A percentile compares a stretch with the other conserved stretches of the same genome.
These are phyloP conservation scores for Gallinago solitaria DNA, from an alignment of 2,797 vertebrate species.

Conservation along the genomic window DNA sequence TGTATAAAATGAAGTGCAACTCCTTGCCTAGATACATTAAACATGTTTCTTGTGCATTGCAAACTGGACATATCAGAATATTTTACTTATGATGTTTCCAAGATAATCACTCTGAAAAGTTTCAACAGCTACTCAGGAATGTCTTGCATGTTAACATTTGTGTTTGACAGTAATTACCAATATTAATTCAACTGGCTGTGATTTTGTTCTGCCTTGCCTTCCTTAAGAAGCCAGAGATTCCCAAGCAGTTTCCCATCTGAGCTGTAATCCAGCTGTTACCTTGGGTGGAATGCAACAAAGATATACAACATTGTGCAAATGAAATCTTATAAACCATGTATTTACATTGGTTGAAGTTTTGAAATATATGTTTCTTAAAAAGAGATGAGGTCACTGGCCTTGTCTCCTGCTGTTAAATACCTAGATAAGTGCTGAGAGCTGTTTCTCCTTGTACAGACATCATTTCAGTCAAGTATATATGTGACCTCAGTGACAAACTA, in stretches of 20 bases:
- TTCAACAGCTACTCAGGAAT: conserved; percentile 13
- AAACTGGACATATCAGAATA: not conserved
- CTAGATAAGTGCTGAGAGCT: not conserved
- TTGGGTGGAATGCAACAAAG: conserved; percentile 39
- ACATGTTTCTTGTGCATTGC: not conserved
- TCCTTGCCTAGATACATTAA: not conserved
- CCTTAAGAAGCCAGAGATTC: conserved; percentile 49
- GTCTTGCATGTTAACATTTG: conserved; percentile 25
- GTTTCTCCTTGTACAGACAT: not conserved
- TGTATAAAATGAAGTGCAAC: not conserved
- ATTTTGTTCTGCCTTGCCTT: conserved; percentile 29
- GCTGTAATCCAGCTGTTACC: conserved; percentile 25
- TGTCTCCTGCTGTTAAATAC: not conserved
- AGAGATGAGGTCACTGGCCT: not conserved
- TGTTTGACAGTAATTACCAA: conserved; percentile 27
- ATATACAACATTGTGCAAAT: not conserved
- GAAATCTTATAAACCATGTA: conserved; percentile 13
- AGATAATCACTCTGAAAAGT: not conserved
- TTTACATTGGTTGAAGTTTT: conserved; percentile 2
- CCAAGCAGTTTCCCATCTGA: conserved; percentile 24
- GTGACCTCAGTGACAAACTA: not conserved
- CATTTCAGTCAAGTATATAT: not conserved
- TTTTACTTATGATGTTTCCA: conserved; percentile 6
- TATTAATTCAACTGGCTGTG: conserved; percentile 56
- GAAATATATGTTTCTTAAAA: conserved; percentile 5